Evolutionary conservation across 2,113 vertebrate genomes (phyloP).

Genomic region (Kryptolebias marmoratus): DNA sequence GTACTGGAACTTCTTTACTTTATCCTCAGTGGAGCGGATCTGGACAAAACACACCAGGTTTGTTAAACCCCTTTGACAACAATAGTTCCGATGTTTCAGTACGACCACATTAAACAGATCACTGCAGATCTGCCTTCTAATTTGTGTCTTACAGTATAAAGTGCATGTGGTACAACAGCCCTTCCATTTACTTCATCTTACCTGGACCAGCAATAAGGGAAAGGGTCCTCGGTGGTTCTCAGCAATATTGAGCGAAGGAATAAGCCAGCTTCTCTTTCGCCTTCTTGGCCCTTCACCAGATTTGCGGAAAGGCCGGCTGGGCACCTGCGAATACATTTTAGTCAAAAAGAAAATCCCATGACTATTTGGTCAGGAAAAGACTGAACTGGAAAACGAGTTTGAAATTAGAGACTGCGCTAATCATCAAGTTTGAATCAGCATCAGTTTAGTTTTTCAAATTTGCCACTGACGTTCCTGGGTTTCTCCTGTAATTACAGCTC

Average conservation of each 20-base stretch:
- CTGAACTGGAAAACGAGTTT: background rate
- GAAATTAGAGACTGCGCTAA: background rate
- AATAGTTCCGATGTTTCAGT: too few relatives aligned
- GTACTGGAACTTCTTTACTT: slow-evolving; percentile 40
- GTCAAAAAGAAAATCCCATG: background rate
- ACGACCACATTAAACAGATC: too few relatives aligned
- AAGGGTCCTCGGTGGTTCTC: slow-evolving; percentile 42
- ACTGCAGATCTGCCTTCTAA: too few relatives aligned
- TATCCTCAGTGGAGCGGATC: slow-evolving; percentile 67
- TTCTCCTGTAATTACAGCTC: too few relatives aligned
- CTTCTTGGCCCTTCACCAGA: slow-evolving; percentile 58
- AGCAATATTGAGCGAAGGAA: slow-evolving; percentile 36
- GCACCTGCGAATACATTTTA: slow-evolving; percentile 43
- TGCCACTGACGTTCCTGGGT: too few relatives aligned
- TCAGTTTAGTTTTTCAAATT: too few relatives aligned
- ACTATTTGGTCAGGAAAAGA: background rate
- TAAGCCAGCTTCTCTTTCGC: slow-evolving; percentile 77
- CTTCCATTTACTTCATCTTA: slow-evolving; percentile 22
- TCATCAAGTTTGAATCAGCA: too few relatives aligned
- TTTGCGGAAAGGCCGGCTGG: slow-evolving; percentile 61
- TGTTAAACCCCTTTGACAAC: too few relatives aligned
- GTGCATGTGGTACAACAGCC: background rate
- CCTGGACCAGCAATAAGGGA: slow-evolving; percentile 56
- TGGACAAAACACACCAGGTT: slow-evolving; percentile 32
- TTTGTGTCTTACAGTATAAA: background rate